Base-by-base conservation (phyloP, 2,888 invertebrate genomes). In the Cotesia congregata region DNA sequence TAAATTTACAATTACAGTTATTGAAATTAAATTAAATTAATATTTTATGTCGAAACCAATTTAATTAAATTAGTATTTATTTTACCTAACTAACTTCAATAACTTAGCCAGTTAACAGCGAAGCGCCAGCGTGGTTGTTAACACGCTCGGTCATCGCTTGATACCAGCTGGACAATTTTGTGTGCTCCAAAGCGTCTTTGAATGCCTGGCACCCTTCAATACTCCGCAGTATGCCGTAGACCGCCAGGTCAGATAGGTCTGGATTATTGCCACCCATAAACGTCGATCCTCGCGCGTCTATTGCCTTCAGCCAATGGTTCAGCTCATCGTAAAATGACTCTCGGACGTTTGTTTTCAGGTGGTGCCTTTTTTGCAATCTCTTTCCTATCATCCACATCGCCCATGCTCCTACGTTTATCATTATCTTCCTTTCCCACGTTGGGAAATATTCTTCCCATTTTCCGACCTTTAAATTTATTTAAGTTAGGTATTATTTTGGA, bases 381-480 rank as follows among this genome's bases (percentile, higher is more conserved):
- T 97, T 98, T 0, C 96, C 94, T 82, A 99, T 95, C 41, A 96
- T 86, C 93, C 94, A 98, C 99, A 99, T 99, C 0, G 96, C 98
- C 5, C 93, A 91, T 0, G 99, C 97, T 3, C 99, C 99, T 0
- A 96, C 93, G 87, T 98, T 97, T 0, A 99, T 94, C 90, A 98
- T 96, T 59, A 97, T 88, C 68, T 92, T 90, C 80, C 96, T 92
- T 89, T 98, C 98, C 95, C 96, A 96, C 0, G 91, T 86, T 0
- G 97, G 94, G 88, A 99, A 99, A 83, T 95, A 93, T 76, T 95
- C 92, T 76, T 95, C 93, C 99, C 99, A 99, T 79, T 96, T 94
- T 0, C 98, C 99, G 7, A 94, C 95, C 90, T 91, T 74, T 3
- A 79, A 64, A 80, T 76, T 50, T 73, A 67, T 38, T 5, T 75